phyloP scores from a whole-genome alignment of 2,888 invertebrate species.

The Acronicta leporina region DNA sequence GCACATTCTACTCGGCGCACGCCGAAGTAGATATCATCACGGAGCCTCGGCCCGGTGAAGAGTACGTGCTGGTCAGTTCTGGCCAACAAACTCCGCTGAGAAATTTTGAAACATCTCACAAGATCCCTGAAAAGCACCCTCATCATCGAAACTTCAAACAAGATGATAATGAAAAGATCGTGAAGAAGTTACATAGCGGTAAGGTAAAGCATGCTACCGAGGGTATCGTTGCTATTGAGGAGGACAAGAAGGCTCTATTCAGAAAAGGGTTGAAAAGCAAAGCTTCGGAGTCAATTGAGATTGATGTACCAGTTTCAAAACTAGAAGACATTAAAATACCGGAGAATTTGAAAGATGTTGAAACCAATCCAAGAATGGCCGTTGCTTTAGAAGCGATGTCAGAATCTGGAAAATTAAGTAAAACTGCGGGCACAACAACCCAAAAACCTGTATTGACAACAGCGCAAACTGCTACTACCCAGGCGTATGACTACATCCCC shows the following conservation, averaged over 20 bases:
- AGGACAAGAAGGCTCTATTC: constrained; percentile 77
- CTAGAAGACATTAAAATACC: constrained; percentile 84
- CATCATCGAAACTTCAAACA: constrained; percentile 70
- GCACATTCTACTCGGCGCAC: constrained; percentile 77
- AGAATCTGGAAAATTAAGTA: constrained; percentile 82
- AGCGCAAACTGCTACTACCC: constrained; percentile 75
- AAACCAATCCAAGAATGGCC: constrained; percentile 81
- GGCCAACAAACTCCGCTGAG: constrained; percentile 84
- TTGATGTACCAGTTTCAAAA: constrained; percentile 85
- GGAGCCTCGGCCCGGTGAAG: constrained; percentile 90
- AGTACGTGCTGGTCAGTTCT: constrained; percentile 91
- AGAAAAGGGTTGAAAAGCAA: constrained; percentile 81
- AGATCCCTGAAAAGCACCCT: constrained; percentile 89
- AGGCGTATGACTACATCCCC: constrained; percentile 82
- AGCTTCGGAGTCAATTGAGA: constrained; percentile 80
- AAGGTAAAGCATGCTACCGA: constrained; percentile 79
- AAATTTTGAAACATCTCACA: constrained; percentile 92
- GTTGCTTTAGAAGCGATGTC: constrained; percentile 84
- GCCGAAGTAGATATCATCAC: constrained; percentile 90
- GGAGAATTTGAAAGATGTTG: constrained; percentile 85
- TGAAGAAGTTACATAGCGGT: constrained; percentile 75
- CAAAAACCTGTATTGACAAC: constrained; percentile 89
- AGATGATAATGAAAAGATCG: constrained; percentile 84
- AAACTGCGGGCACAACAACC: constrained; percentile 82
- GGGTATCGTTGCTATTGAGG: constrained; percentile 85